Evolutionary conservation across 2,113 vertebrate genomes (phyloP).

Genomic region (Gulo gulo): DNA sequence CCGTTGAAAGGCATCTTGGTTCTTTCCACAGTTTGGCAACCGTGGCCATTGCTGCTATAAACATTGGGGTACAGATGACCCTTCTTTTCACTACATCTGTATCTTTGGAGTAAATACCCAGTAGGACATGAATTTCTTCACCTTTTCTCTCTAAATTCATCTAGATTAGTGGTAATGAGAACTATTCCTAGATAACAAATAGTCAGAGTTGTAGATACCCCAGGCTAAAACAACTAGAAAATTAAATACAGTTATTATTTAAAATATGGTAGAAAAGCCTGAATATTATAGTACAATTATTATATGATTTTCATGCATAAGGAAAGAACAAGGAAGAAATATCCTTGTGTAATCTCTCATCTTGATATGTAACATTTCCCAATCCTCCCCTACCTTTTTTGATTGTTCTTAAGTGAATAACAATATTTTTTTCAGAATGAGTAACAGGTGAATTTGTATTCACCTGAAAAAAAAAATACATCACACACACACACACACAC

Average conservation of each 20-base stretch:
- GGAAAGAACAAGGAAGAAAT: background rate
- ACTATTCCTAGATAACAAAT: background rate
- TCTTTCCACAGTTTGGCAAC: no score
- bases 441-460: background rate
- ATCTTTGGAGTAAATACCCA: no score
- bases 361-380: background rate
- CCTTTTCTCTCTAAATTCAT: background rate
- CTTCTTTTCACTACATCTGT: no score
- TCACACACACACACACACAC: no score
- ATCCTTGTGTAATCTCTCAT: background rate
- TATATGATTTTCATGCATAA: background rate
- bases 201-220: background rate
- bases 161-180: background rate
- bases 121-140: background rate
- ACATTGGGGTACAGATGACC: no score
- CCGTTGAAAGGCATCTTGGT: no score
- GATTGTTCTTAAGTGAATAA: background rate
- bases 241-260: background rate
- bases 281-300: background rate
- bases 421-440: background rate
- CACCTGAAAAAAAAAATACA: no score
- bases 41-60: no score
- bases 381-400: background rate
- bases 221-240: background rate
- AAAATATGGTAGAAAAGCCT: background rate